Base-by-base conservation (phyloP, 2,113 vertebrate species). In the Hipposideros armiger region DNA sequence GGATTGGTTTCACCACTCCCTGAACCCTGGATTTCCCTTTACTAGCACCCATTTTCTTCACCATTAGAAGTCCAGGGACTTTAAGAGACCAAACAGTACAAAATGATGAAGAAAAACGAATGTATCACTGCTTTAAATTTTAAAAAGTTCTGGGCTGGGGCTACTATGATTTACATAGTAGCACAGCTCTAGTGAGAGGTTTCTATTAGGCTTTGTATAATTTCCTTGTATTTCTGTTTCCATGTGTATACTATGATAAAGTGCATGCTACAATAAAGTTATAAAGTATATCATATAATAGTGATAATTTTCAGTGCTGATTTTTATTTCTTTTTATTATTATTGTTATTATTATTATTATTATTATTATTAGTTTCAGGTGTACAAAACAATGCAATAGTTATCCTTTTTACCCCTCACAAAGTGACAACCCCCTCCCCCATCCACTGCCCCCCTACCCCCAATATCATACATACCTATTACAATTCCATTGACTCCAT, bases 151-250 rank as follows among this genome's bases (percentile, higher is more conserved):
- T 17, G 24, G 8, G 20, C 69, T 91, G 50, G 14, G 15, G 52
- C 36, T 70, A 17, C 66, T 77, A 45, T 47, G 47, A 74, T 87
- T 89, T 87, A 78, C 9, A 32, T 11, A 30, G 58, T n/a, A 85
- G 28, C 13, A 70, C 42, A 77, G 9, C 42, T 95, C 28, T 85
- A 22, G 11, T 24, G 26, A 84, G 50, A 83, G n/a, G 50, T 76
- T 94, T 87, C 26, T 80, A n/a, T 80, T 90, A 76, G 81, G 80
- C n/a, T 90, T 95, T 70, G 11, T 47, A 42, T 82, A 28, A 89
- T 64, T 95, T 42, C 74, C 73, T 69, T 95, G 90, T 90, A 78
- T 52, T 91, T 84, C 82, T 94, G 20, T 88, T 91, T 82, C 60
- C 10, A 15, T 86, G 58, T 76, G 7, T 19, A 73, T 87, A 69